Evolutionary conservation across 2,113 vertebrate species (phyloP).

Genomic region (Cariama cristata): DNA sequence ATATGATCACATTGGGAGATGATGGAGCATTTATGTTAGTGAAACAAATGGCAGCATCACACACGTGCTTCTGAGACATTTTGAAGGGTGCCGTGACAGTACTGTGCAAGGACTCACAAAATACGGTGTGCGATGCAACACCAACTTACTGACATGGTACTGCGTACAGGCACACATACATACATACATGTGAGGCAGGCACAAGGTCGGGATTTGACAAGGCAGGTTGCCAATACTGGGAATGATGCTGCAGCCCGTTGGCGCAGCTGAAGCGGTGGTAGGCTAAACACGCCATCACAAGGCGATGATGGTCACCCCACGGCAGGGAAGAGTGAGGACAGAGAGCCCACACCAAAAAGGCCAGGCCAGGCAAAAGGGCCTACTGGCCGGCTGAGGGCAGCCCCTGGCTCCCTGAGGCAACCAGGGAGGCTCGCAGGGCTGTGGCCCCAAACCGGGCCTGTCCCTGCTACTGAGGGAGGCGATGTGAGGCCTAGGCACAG

Average conservation of each 20-base stretch:
- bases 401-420: rapidly evolving
- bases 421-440: rapidly evolving
- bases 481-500: neutral
- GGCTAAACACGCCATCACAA: rapidly evolving
- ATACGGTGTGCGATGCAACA: rapidly evolving
- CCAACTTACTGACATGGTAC: rapidly evolving
- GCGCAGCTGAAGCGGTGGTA: rapidly evolving
- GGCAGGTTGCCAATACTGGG: rapidly evolving
- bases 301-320: rapidly evolving
- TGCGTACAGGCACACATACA: rapidly evolving
- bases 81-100: rapidly evolving
- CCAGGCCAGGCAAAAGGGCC: rapidly evolving
- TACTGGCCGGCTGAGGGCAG: neutral
- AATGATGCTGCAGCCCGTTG: rapidly evolving
- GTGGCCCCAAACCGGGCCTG: too few species aligned
- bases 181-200: rapidly evolving
- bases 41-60: rapidly evolving
- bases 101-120: rapidly evolving
- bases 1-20: rapidly evolving
- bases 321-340: rapidly evolving
- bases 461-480: neutral
- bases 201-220: rapidly evolving
- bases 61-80: rapidly evolving
- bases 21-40: rapidly evolving
- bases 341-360: rapidly evolving